Percentiles rank a stretch among this genome's conserved stretches.
Conservation (phyloP, 2,888 invertebrate genomes). For the Andrena hattorfiana region DNA sequence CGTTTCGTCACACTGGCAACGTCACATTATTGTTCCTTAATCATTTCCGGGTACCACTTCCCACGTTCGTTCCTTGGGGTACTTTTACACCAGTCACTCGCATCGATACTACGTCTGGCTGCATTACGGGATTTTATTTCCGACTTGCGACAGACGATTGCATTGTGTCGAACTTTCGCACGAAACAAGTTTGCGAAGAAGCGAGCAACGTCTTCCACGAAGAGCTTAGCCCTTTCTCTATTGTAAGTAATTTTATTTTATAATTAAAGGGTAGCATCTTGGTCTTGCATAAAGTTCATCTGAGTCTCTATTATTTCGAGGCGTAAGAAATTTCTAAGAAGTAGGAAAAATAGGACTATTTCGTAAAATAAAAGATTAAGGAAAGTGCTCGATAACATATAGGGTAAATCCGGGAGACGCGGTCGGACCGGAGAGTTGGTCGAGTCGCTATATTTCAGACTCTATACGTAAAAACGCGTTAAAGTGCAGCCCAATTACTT, state of each 20-base stretch:
- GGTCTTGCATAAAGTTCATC: not conserved
- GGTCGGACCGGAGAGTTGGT: too few relatives aligned
- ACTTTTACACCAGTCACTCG: conserved; percentile 44
- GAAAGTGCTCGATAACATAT: too few relatives aligned
- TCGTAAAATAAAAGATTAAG: too few relatives aligned
- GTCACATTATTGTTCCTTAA: conserved; percentile 46
- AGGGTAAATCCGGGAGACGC: too few relatives aligned
- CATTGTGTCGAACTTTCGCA: conserved; percentile 48
- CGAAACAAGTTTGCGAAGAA: conserved; percentile 24
- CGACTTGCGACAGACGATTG: conserved; percentile 43
- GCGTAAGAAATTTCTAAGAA: too few relatives aligned
- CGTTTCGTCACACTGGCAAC: conserved; percentile 42
- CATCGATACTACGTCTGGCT: conserved; percentile 39
- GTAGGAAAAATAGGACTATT: too few relatives aligned
- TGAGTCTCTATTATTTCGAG: not conserved
- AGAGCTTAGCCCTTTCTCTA: conserved; percentile 1
- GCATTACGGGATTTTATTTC: conserved; percentile 48
- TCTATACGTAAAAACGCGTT: too few relatives aligned
- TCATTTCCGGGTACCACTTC: conserved; percentile 59
- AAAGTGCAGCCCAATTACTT: too few relatives aligned
- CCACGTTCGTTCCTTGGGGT: conserved; percentile 51
- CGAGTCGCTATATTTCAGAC: too few relatives aligned
- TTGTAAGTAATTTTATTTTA: not conserved
- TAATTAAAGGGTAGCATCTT: conserved; percentile 1
- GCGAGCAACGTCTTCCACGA: not conserved